Conservation (phyloP, 1,140 invertebrate species). For the Brevipalpus yothersi region DNA sequence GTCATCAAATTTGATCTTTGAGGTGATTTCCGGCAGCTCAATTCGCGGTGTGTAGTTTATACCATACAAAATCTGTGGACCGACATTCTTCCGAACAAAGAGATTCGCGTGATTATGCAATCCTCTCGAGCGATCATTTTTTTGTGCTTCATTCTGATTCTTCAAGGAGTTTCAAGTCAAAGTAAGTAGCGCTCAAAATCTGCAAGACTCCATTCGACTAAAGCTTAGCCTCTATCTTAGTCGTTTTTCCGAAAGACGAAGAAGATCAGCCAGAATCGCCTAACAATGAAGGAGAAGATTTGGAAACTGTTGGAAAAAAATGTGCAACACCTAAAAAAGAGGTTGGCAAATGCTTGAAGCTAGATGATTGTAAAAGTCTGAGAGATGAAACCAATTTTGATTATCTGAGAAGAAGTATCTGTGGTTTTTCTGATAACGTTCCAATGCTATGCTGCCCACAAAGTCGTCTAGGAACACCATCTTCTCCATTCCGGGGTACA, state of each 20-base stretch:
- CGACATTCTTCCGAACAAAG: no score
- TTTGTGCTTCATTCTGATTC: not conserved
- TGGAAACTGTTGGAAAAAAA: not conserved
- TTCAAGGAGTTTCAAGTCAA: not conserved
- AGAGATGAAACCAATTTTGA: not conserved
- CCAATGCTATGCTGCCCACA: slow-evolving; percentile 9
- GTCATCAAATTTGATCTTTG: no score
- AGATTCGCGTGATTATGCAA: no score
- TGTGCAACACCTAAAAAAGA: not conserved
- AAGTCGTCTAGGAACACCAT: not conserved
- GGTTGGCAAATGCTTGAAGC: not conserved
- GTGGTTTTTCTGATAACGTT: slow-evolving; percentile 7
- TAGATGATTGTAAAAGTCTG: not conserved
- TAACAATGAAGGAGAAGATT: not conserved
- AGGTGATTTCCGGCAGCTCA: no score
- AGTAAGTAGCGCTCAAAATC: not conserved
- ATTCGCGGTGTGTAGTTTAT: no score
- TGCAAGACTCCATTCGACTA: not conserved
- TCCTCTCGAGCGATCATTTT: no score
- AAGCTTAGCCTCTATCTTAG: not conserved
- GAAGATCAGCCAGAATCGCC: not conserved
- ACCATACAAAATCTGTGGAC: no score
- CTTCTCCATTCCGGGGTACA: not conserved
- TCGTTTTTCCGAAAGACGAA: slow-evolving; percentile 1
- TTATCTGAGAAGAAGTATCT: not conserved